phyloP scores from a whole-genome alignment of 1,140 invertebrate species.

The Macrobrachium nipponense region DNA sequence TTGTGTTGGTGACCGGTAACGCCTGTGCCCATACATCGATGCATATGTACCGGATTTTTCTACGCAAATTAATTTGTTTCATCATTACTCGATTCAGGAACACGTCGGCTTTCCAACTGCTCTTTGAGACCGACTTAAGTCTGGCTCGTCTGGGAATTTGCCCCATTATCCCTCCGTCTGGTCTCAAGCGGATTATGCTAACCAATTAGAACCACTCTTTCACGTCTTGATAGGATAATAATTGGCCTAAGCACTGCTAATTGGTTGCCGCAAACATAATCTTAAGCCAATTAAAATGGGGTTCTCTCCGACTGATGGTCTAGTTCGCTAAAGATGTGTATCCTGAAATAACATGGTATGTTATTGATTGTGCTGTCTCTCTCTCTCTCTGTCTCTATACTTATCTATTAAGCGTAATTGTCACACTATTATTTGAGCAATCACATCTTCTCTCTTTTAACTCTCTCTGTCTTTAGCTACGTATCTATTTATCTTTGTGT shows the following conservation, averaged over 20 bases:
- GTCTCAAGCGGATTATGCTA: slow-evolving; percentile 27
- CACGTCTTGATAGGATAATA: slow-evolving; percentile 50
- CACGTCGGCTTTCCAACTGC: not conserved
- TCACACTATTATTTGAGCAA: no score
- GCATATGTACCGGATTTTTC: not conserved
- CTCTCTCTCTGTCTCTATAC: no score
- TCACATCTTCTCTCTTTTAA: no score
- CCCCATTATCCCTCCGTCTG: not conserved
- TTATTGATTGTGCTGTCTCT: not conserved
- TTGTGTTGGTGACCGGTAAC: no score
- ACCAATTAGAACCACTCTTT: slow-evolving; percentile 42
- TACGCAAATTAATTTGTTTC: not conserved
- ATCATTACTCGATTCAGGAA: not conserved
- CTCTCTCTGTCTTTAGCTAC: not conserved
- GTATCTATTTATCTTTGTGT: not conserved
- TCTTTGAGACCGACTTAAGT: not conserved
- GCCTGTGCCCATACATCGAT: not conserved
- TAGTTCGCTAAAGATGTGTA: not conserved
- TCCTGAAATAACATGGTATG: not conserved
- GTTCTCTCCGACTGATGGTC: not conserved
- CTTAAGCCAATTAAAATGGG: slow-evolving; percentile 50
- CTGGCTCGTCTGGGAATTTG: not conserved
- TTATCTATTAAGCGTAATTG: no score
- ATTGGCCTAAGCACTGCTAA: slow-evolving; percentile 54
- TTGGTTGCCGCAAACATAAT: slow-evolving; percentile 56